phyloP scores from a whole-genome alignment of 2,113 vertebrate species.

The Ceyx melanurus region DNA sequence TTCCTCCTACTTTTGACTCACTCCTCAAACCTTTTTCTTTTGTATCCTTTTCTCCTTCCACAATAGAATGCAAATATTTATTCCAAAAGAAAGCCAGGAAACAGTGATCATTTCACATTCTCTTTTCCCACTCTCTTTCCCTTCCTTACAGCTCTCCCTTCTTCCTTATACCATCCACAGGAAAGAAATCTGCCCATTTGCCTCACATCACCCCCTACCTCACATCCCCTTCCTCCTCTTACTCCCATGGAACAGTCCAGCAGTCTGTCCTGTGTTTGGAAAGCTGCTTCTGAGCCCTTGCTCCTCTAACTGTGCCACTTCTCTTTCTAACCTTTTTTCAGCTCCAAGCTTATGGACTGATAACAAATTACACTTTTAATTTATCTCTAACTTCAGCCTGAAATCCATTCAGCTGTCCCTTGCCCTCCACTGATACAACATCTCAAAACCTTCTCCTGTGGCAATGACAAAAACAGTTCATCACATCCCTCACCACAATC shows the following conservation, averaged over 20 bases:
- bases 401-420: not conserved
- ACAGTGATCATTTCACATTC: slow-evolving; percentile 31
- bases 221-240: not conserved
- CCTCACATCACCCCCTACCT: not conserved
- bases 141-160: not conserved
- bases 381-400: not conserved
- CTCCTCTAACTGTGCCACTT: not conserved
- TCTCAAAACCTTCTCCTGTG: not conserved
- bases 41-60: slow-evolving; percentile 41
- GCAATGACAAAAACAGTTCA: not conserved
- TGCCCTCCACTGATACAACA: not conserved
- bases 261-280: not conserved
- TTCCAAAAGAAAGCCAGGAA: slow-evolving; percentile 42
- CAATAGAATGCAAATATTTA: slow-evolving; percentile 56
- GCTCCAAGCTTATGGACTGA: not conserved
- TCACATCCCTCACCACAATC: not conserved
- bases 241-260: not conserved
- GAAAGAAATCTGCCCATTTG: not conserved
- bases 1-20: slow-evolving; percentile 65
- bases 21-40: slow-evolving; percentile 39
- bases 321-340: not conserved
- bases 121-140: slow-evolving; percentile 30
- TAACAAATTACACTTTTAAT: not conserved
- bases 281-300: not conserved
- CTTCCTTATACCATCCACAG: not conserved